phyloP scores from a whole-genome alignment of 2,888 invertebrate genomes.

The Idaea biselata region DNA sequence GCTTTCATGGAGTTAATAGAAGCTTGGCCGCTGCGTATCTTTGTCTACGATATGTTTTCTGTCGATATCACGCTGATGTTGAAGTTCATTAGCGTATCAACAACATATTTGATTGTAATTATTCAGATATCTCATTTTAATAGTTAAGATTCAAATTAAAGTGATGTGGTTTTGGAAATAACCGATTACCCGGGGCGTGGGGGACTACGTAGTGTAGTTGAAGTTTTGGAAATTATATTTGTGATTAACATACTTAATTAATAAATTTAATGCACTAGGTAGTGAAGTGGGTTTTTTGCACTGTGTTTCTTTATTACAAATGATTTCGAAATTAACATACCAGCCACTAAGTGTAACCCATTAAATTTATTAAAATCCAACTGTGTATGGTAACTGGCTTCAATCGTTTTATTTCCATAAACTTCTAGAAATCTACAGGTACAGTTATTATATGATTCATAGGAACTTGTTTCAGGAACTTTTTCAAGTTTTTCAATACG shows the following conservation, averaged over 20 bases:
- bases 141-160: background rate
- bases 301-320: too few species aligned
- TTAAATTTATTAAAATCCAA: background rate
- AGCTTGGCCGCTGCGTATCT: conserved; percentile 51
- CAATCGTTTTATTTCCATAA: background rate
- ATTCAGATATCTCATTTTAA: conserved; percentile 58
- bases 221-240: background rate
- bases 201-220: too few species aligned
- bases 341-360: background rate
- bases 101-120: conserved; percentile 63
- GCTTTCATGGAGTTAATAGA: conserved; percentile 60
- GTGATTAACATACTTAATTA: background rate
- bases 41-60: conserved; percentile 57
- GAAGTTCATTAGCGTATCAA: conserved; percentile 61
- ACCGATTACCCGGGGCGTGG: too few species aligned
- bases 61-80: conserved; percentile 60
- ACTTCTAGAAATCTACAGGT: conserved; percentile 12
- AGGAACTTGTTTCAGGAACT: conserved; percentile 43
- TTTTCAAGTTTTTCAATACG: conserved; percentile 44
- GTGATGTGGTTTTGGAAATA: too few species aligned
- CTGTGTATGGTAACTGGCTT: background rate
- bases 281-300: too few species aligned
- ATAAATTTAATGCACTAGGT: too few species aligned
- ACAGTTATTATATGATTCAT: conserved; percentile 32
- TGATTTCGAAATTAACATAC: background rate